A percentile compares a stretch with the other conserved stretches of the same genome.
Evolutionary conservation across 2,888 invertebrate genomes (phyloP).

Genomic region (Chloroclysta siterata): DNA sequence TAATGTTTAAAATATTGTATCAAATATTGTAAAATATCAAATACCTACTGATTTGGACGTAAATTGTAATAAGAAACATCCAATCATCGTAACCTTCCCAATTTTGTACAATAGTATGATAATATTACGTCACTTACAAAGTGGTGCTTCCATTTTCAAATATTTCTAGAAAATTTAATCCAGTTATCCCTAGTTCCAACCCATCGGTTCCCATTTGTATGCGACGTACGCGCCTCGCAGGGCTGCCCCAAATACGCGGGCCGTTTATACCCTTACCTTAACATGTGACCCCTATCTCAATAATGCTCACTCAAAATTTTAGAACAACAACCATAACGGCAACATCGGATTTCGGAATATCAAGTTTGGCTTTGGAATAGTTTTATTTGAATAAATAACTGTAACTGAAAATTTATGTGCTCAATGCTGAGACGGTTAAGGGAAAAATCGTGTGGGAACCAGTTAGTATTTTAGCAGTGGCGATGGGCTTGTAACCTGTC

Average conservation of each 20-base stretch:
- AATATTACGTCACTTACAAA: not conserved
- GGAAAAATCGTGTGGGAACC: too few relatives aligned
- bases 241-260: constrained; percentile 60
- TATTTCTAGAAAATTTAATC: constrained; percentile 3
- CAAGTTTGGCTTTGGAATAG: not conserved
- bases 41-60: too few relatives aligned
- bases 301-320: constrained; percentile 62
- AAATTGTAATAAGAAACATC: too few relatives aligned
- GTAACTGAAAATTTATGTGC: too few relatives aligned
- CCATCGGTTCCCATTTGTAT: constrained; percentile 61
- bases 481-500: too few relatives aligned
- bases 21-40: too few relatives aligned
- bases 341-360: not conserved
- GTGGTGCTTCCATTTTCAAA: not conserved
- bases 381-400: not conserved
- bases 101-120: not conserved
- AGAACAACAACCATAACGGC: constrained; percentile 40
- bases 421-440: too few relatives aligned
- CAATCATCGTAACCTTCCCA: too few relatives aligned
- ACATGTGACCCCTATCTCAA: constrained; percentile 66
- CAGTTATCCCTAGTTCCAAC: constrained; percentile 35
- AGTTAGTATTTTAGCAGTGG: too few relatives aligned
- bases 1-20: too few relatives aligned
- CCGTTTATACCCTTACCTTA: constrained; percentile 64
- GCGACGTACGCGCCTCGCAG: constrained; percentile 51